These are phyloP conservation scores for Crotalus viridis DNA, from an alignment of 2,113 vertebrate genomes.

Conservation along the genomic window DNA sequence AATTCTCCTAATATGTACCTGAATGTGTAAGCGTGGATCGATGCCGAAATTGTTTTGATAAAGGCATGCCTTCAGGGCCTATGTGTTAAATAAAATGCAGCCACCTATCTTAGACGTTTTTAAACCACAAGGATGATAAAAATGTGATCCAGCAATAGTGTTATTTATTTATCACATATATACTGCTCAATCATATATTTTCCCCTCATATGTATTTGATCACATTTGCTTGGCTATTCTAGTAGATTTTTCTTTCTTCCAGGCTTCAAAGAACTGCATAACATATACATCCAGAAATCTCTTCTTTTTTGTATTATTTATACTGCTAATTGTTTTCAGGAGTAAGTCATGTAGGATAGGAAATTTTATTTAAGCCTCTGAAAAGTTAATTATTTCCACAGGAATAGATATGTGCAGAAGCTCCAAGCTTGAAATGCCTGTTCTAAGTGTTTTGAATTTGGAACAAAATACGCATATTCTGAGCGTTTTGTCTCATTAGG, in stretches of 20 bases:
- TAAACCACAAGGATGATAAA: neutral
- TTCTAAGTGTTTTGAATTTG: neutral
- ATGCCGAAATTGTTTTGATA: neutral
- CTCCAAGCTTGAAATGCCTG: neutral
- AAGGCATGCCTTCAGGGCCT: neutral
- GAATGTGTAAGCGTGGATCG: neutral
- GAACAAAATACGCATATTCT: neutral
- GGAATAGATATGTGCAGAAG: neutral
- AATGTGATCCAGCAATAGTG: neutral
- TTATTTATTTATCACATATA: neutral
- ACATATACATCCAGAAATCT: neutral
- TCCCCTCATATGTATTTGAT: neutral
- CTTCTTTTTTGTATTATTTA: neutral
- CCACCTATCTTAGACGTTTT: neutral
- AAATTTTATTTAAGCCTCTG: neutral
- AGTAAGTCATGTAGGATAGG: too few species aligned
- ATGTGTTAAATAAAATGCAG: constrained; percentile 10
- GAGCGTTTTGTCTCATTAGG: neutral
- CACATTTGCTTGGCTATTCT: neutral
- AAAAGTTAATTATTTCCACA: neutral
- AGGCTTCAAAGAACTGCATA: neutral
- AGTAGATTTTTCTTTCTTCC: neutral
- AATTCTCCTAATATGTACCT: neutral
- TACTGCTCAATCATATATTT: neutral
- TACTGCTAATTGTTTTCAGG: neutral